Base-by-base conservation (phyloP, 2,797 vertebrate species). In the Otolemur crassicaudatus region DNA sequence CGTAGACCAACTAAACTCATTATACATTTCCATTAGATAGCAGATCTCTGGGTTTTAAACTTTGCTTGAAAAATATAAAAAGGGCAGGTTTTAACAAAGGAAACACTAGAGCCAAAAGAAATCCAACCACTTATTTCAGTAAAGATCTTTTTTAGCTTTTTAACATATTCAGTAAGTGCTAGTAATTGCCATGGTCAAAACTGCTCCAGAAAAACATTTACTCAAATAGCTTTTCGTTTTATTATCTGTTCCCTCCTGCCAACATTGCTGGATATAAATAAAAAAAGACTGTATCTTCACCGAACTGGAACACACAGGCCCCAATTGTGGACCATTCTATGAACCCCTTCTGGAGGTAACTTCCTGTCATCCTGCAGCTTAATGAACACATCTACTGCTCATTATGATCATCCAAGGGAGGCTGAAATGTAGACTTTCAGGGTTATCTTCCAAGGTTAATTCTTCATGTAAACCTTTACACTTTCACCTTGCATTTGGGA, bases 391-490 rank as follows among this genome's bases (percentile, higher is more conserved):
- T 22, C 56, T 27, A 4, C 27, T 16, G 4, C 43, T 22, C 17
- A 7, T 63, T 25, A 34, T 0, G 65, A 29, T 9, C 8, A 1
- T 82, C 82, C 82, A 31, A 34, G 89, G 49, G 72, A 89, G 58
- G 70, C 13, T 19, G 7, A 92, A n/a, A 65, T 6, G 1, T 17
- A 49, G 14, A 9, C 7, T 63, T 65, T 53, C 9, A 9, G n/a
- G 67, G 16, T 69, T 69, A 11, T 63, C 75, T 29, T 76, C 70
- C 37, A 90, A 91, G 56, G 77, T 65, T 70, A 60, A 53, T 31
- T 87, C 67, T 96, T 84, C 65, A 85, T 23, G 8, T 80, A 89
- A 91, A 82, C 75, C 67, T 96, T 65, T 60, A 37, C 20, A 49
- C 3, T 17, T 91, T 96, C 65, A 46, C 81, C 7, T 75, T 89